Conservation (phyloP, 1,140 invertebrate genomes). For the Solenopsis fugax region DNA sequence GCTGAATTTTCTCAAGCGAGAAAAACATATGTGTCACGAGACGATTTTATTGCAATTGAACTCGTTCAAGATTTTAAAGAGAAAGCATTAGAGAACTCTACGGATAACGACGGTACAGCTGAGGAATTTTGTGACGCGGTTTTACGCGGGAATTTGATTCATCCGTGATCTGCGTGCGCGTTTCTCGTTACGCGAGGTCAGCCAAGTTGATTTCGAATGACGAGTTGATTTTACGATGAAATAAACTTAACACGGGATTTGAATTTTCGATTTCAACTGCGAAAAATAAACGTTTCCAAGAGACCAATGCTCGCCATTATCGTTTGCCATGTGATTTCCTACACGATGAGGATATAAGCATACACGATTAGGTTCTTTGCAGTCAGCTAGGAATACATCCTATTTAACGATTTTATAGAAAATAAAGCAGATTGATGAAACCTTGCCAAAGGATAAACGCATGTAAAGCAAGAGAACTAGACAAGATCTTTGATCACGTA, state of each 20-base stretch:
- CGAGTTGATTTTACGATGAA: background rate
- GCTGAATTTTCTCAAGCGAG: background rate
- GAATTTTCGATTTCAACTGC: background rate
- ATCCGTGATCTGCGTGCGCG: slow-evolving; percentile 35
- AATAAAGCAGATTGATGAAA: background rate
- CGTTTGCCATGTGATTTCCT: background rate
- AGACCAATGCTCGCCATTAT: background rate
- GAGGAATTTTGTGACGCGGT: background rate
- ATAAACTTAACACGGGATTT: background rate
- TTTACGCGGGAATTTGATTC: slow-evolving; percentile 38
- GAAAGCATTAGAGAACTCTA: background rate
- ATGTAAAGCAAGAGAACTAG: background rate
- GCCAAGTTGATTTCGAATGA: slow-evolving; percentile 14
- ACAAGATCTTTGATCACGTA: slow-evolving; percentile 3
- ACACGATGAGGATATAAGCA: background rate
- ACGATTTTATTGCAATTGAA: background rate
- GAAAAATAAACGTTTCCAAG: background rate
- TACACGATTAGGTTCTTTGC: background rate
- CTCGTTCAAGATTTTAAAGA: background rate
- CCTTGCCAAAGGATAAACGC: background rate
- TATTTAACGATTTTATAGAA: background rate
- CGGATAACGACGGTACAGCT: background rate
- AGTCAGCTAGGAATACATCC: background rate
- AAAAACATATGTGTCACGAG: background rate
- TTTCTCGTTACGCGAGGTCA: slow-evolving; percentile 33